phyloP scores from a whole-genome alignment of 2,888 invertebrate genomes.

The Zygogramma bicolorata region DNA sequence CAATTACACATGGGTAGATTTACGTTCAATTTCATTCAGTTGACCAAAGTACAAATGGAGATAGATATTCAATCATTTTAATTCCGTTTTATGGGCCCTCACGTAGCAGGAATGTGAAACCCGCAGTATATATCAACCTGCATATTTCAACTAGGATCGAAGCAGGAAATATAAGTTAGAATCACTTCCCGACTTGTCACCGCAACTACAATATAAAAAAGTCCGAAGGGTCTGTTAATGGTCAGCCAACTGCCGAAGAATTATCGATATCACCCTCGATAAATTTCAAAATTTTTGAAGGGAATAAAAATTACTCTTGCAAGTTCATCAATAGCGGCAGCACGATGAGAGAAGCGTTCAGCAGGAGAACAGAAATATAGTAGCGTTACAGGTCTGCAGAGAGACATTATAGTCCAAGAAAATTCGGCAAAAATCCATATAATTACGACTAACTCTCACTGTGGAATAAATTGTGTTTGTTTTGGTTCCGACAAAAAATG shows the following conservation, averaged over 20 bases:
- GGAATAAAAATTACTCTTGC: conserved; percentile 22
- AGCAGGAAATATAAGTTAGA: not conserved
- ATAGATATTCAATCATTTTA: not conserved
- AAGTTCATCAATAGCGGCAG: conserved; percentile 28
- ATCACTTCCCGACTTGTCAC: not conserved
- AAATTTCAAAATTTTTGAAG: conserved; percentile 31
- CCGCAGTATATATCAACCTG: not conserved
- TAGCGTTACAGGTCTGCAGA: no score
- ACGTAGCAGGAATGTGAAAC: not conserved
- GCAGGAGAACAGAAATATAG: conserved; percentile 32
- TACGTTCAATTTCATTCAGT: not conserved
- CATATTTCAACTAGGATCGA: not conserved
- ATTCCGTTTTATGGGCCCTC: not conserved
- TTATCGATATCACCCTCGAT: conserved; percentile 34
- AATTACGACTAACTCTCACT: no score
- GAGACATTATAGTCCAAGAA: no score
- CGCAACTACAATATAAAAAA: conserved; percentile 15
- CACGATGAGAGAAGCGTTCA: conserved; percentile 27
- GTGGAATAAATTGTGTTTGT: no score
- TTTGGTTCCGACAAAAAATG: no score
- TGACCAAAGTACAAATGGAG: not conserved
- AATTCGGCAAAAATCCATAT: no score
- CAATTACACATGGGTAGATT: not conserved
- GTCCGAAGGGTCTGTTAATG: conserved; percentile 25
- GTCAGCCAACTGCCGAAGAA: conserved; percentile 27